These are phyloP conservation scores for Schmidtea mediterranea DNA, from an alignment of 1,140 invertebrate species.

Conservation along the genomic window DNA sequence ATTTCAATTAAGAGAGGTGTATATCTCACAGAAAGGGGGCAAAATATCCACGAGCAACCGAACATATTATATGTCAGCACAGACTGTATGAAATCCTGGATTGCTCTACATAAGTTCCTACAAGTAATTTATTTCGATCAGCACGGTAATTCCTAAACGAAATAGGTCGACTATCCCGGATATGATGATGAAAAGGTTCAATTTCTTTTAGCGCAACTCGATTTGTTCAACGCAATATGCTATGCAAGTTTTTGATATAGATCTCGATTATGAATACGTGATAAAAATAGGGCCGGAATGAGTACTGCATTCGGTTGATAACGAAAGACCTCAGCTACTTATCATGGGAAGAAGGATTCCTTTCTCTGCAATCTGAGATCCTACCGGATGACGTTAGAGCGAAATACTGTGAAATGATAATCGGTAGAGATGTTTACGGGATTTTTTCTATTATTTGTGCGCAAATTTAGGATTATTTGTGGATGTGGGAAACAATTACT, in stretches of 20 bases:
- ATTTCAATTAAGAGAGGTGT: conserved; percentile 7
- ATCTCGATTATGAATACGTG: background rate
- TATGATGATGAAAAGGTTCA: background rate
- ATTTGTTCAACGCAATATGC: background rate
- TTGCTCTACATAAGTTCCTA: conserved; percentile 17
- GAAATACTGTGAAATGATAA: conserved; percentile 23
- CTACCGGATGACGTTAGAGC: conserved; percentile 20
- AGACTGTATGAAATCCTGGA: conserved; percentile 16
- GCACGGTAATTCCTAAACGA: no score
- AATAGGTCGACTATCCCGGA: no score
- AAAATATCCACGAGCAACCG: conserved; percentile 10
- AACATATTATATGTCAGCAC: conserved; percentile 14
- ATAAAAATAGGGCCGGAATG: conserved; percentile 17
- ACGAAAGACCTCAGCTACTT: conserved; percentile 20
- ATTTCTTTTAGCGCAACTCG: background rate
- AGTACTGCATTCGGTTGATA: conserved; percentile 19
- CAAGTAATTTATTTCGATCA: conserved; percentile 8
- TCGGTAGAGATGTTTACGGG: conserved; percentile 14
- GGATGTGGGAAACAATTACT: conserved; percentile 20
- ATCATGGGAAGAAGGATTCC: conserved; percentile 23
- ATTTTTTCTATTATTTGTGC: background rate
- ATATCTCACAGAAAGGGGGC: conserved; percentile 10
- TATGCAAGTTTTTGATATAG: background rate
- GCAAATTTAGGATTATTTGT: conserved; percentile 19
- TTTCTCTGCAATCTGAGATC: conserved; percentile 15